Percentiles rank a stretch among this genome's conserved stretches.
phyloP scores from a whole-genome alignment of 2,113 vertebrate species.

The Atherinomorus stipes region DNA sequence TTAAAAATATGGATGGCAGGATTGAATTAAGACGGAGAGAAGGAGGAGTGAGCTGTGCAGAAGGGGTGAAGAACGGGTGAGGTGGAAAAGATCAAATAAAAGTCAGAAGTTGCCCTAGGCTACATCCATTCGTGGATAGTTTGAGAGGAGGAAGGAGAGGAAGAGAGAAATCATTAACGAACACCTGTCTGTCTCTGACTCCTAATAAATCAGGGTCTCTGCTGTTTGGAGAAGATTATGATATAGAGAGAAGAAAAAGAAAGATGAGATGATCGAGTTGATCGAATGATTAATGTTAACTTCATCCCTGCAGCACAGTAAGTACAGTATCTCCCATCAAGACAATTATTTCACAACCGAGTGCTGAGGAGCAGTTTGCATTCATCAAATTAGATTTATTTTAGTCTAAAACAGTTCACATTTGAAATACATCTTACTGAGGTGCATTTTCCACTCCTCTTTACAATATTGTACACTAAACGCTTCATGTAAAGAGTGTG shows the following conservation, averaged over 20 bases:
- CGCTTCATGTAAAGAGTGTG: conserved; percentile 33
- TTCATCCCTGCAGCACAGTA: conserved; percentile 8
- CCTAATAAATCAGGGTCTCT: conserved; percentile 72
- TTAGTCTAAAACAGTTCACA: conserved; percentile 42
- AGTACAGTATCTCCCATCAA: conserved; percentile 1
- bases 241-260: not conserved
- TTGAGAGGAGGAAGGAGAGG: conserved; percentile 61
- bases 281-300: conserved; percentile 8
- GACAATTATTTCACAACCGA: conserved; percentile 2
- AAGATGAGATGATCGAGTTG: conserved; percentile 31
- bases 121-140: conserved; percentile 21
- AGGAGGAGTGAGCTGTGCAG: not conserved
- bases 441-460: conserved; percentile 9
- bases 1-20: conserved; percentile 5
- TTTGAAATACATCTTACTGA: conserved; percentile 31
- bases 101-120: conserved; percentile 61
- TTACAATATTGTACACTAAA: conserved; percentile 25
- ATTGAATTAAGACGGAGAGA: conserved; percentile 17
- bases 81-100: conserved; percentile 37
- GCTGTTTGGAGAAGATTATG: conserved; percentile 2
- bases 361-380: conserved; percentile 14
- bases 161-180: conserved; percentile 80
- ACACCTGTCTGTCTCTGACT: conserved; percentile 78
- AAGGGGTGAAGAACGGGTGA: not conserved
- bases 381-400: conserved; percentile 78